Conservation (phyloP, 2,888 invertebrate genomes). For the Notocelia uddmanniana region DNA sequence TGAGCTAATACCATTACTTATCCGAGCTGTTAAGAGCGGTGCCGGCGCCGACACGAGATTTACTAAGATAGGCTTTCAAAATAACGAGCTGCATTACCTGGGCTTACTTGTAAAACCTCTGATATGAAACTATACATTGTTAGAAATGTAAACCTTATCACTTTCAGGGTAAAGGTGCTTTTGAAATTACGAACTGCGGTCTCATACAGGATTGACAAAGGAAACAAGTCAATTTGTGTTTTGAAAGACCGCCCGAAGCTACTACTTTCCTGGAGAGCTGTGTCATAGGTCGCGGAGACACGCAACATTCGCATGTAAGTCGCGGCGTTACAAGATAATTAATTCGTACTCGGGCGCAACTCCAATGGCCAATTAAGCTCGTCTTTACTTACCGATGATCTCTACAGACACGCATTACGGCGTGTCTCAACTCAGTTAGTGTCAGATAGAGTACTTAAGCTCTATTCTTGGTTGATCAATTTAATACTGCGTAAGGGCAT, state of each 20-base stretch:
- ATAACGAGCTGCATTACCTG: conserved; percentile 65
- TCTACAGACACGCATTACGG: conserved; percentile 13
- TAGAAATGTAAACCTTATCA: conserved; percentile 3
- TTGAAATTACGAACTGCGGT: not conserved
- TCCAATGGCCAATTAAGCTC: conserved; percentile 65
- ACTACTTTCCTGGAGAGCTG: conserved; percentile 72
- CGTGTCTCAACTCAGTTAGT: conserved; percentile 11
- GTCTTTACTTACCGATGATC: conserved; percentile 60
- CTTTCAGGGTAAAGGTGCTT: not conserved
- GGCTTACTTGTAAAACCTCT: conserved; percentile 5
- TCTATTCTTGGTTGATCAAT: too few relatives aligned
- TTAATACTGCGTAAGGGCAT: too few relatives aligned
- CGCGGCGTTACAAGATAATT: conserved; percentile 69
- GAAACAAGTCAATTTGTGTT: conserved; percentile 50
- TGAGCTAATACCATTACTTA: conserved; percentile 33
- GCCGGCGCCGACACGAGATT: conserved; percentile 44
- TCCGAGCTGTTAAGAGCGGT: conserved; percentile 32
- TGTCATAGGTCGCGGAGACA: conserved; percentile 70
- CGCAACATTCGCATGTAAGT: conserved; percentile 66
- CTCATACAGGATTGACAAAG: not conserved
- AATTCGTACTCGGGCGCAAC: conserved; percentile 67
- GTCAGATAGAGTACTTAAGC: not conserved
- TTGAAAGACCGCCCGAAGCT: conserved; percentile 65
- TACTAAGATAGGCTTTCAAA: conserved; percentile 71
- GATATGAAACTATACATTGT: not conserved